Evolutionary conservation across 1,140 invertebrate species (phyloP).

Genomic region (Lordiphosa mommai): DNA sequence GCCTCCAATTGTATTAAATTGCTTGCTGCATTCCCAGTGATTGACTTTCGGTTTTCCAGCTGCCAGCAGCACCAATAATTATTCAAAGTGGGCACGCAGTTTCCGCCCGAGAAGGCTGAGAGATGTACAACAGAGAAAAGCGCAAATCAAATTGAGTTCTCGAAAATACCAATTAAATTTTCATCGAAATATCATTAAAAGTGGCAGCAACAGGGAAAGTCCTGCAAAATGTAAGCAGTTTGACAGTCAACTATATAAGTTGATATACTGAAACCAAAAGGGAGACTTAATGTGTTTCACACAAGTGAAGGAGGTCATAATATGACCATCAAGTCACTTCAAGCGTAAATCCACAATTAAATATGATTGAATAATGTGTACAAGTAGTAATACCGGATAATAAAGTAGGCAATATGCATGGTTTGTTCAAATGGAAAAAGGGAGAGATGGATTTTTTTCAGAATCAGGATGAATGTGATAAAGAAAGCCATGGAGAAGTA

Average conservation of each 20-base stretch:
- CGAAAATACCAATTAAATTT: slow-evolving; percentile 8
- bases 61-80: slow-evolving; percentile 31
- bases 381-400: no score
- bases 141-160: not conserved
- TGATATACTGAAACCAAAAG: not conserved
- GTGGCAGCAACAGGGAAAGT: slow-evolving; percentile 2
- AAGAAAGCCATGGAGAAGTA: no score
- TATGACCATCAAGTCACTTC: no score
- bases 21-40: slow-evolving; percentile 56
- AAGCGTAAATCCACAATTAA: no score
- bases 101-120: slow-evolving; percentile 23
- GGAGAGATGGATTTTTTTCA: no score
- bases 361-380: no score
- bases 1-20: slow-evolving; percentile 67
- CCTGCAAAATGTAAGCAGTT: not conserved
- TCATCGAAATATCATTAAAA: slow-evolving; percentile 33
- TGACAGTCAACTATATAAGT: not conserved
- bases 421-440: no score
- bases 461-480: no score
- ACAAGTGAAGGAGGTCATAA: no score
- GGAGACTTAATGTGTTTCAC: no score
- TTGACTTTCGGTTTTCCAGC: slow-evolving; percentile 57
- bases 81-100: slow-evolving; percentile 32
- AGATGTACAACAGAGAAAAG: slow-evolving; percentile 14
- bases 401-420: no score